A percentile compares a stretch with the other conserved stretches of the same genome.
phyloP scores from a whole-genome alignment of 2,797 vertebrate species.

The Crocidura indochinensis region DNA sequence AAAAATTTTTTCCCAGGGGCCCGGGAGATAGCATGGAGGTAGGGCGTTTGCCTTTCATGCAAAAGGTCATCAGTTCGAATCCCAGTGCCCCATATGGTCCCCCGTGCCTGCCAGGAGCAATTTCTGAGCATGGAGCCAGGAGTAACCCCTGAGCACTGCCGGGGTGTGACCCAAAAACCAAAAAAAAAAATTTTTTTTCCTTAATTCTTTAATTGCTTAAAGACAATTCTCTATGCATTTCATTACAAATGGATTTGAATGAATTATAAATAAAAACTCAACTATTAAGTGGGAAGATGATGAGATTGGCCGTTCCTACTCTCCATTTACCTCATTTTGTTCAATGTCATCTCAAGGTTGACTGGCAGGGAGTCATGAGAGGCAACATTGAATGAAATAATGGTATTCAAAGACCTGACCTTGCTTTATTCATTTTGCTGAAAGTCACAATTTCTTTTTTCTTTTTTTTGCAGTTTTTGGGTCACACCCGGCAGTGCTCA shows the following conservation, averaged over 20 bases:
- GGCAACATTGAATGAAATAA: background rate
- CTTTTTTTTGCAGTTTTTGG: too few relatives aligned
- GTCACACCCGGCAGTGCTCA: too few relatives aligned
- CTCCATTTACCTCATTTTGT: too few relatives aligned
- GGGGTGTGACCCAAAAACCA: too few relatives aligned
- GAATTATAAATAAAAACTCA: conserved; percentile 14
- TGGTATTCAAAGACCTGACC: background rate
- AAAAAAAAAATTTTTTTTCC: background rate
- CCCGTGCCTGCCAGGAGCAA: too few relatives aligned
- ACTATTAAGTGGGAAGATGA: background rate
- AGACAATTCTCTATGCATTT: background rate
- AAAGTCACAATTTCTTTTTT: background rate
- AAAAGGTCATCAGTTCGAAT: too few relatives aligned
- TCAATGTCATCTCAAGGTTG: background rate
- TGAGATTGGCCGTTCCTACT: background rate
- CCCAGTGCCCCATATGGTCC: too few relatives aligned
- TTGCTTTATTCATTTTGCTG: background rate
- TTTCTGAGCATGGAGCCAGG: too few relatives aligned
- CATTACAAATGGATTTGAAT: background rate
- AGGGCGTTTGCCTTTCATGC: too few relatives aligned
- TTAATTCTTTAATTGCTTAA: background rate
- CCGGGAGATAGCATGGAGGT: too few relatives aligned
- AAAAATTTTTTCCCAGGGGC: background rate
- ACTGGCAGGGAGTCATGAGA: background rate
- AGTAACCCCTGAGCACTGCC: too few relatives aligned